Percentiles rank a stretch among this genome's conserved stretches.
These are phyloP conservation scores for Pseudoatta argentina DNA, from an alignment of 1,140 invertebrate species.

Conservation along the genomic window DNA sequence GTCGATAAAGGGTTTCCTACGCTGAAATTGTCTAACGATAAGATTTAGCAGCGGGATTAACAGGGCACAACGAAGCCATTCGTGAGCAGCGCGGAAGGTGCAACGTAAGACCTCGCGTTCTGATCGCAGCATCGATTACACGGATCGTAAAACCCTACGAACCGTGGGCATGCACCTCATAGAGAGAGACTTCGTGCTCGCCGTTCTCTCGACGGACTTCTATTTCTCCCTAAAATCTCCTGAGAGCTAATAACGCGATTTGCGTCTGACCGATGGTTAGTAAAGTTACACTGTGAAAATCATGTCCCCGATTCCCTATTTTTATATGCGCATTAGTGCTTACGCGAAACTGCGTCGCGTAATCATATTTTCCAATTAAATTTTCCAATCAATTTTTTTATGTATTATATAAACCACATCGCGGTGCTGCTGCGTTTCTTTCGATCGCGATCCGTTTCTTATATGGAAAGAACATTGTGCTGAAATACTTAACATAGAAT, in stretches of 20 bases:
- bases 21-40: slow-evolving; percentile 63
- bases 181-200: slow-evolving; percentile 34
- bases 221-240: slow-evolving; percentile 60
- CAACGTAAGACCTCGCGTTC: slow-evolving; percentile 71
- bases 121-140: slow-evolving; percentile 82
- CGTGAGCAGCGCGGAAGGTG: slow-evolving; percentile 63
- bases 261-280: background rate
- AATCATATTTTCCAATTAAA: slow-evolving; percentile 44
- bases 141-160: slow-evolving; percentile 68
- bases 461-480: too few relatives aligned
- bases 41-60: slow-evolving; percentile 74
- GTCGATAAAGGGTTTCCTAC: slow-evolving; percentile 54
- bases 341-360: slow-evolving; percentile 42
- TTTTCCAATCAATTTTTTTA: slow-evolving; percentile 11
- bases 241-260: slow-evolving; percentile 51
- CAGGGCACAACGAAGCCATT: slow-evolving; percentile 62
- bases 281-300: slow-evolving; percentile 13
- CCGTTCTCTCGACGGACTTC: slow-evolving; percentile 30
- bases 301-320: slow-evolving; percentile 6
- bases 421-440: background rate
- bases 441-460: background rate
- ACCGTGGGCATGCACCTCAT: slow-evolving; percentile 53
- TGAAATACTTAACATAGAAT: too few relatives aligned
- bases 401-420: background rate
- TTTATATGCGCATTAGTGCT: slow-evolving; percentile 42